Evolutionary conservation across 2,888 invertebrate species (phyloP).

Genomic region (Strigamia maritima): DNA sequence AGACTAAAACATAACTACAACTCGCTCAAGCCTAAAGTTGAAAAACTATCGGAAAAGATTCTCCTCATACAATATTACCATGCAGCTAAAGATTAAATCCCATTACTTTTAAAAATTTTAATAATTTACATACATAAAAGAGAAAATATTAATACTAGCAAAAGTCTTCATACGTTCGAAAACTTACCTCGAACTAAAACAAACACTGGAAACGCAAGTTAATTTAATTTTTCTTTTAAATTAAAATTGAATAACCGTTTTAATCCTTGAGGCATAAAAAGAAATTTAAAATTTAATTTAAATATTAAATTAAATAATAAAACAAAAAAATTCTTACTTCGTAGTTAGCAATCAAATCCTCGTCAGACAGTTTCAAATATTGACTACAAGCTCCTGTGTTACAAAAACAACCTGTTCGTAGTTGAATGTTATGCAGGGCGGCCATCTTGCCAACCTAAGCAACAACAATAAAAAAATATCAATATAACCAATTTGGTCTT

Average conservation of each 20-base stretch:
- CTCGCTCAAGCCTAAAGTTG: neutral
- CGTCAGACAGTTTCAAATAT: slow-evolving; percentile 66
- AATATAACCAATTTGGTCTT: neutral
- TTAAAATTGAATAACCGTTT: neutral
- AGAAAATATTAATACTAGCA: too few relatives aligned
- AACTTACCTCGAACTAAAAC: neutral
- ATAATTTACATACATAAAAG: neutral
- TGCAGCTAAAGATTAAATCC: neutral
- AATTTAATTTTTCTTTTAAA: neutral
- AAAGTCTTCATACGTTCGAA: too few relatives aligned
- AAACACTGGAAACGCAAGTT: neutral
- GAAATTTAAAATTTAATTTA: slow-evolving; percentile 44
- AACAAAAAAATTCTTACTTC: slow-evolving; percentile 56
- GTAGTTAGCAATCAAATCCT: slow-evolving; percentile 71
- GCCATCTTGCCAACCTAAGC: slow-evolving; percentile 80
- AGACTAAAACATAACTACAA: slow-evolving; percentile 3
- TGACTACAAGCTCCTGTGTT: slow-evolving; percentile 92
- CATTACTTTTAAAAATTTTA: too few relatives aligned
- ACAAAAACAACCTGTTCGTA: slow-evolving; percentile 94
- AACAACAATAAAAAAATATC: neutral
- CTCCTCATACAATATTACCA: neutral
- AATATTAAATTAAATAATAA: slow-evolving; percentile 35
- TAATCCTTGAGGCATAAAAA: neutral
- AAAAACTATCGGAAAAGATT: neutral
- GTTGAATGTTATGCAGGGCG: slow-evolving; percentile 74